Evolutionary conservation across 1,140 invertebrate species (phyloP), one percentile per base, ranked within the genome.

Genomic region (Drosophila sp.): DNA sequence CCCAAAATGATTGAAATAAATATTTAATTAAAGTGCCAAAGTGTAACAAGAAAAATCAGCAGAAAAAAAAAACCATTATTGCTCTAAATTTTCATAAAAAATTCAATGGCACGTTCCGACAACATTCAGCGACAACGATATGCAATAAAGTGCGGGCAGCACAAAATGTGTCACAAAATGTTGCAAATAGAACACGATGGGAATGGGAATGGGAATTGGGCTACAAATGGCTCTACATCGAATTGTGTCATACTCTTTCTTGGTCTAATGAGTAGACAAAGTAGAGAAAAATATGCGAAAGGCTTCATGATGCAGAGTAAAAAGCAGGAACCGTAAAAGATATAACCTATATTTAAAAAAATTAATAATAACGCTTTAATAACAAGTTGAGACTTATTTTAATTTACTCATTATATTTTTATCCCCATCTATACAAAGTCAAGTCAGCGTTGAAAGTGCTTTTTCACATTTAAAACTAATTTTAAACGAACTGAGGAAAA

Each of bases 81-180:
- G 70, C 76, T 84, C 80, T 83, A 87, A 87, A 89, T 89, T 87
- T 89, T 89, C 84, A 87, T 87, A 89, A 89, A 87, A 83, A 87
- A 87, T 89, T 76, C 84, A 87, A 72, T 66, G 75, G 73, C 84
- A 89, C 80, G 84, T 63, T 72, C 57, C 61, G 67, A 38, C 62
- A 72, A 60, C 57, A 63, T 27, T 55, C 70, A 65, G 33, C 44
- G 65, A 68, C 68, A 79, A 72, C 40, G 68, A 71, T 77, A 65
- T 87, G 72, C 80, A 83, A 83, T 80, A 80, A 87, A 80, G 70
- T 87, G 84, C 65, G 80, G 83, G 64, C 67, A 65, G 57, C 57
- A 50, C 44, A 70, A 85, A 84, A 77, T 78, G 77, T 84, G 81
- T 80, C 79, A 89, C 72, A 66, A 58, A 58, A 68, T 65, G 63